A percentile compares a stretch with the other conserved stretches of the same genome.
Evolutionary conservation across 2,888 invertebrate genomes (phyloP).

Genomic region (Mesorhabditis sp.): DNA sequence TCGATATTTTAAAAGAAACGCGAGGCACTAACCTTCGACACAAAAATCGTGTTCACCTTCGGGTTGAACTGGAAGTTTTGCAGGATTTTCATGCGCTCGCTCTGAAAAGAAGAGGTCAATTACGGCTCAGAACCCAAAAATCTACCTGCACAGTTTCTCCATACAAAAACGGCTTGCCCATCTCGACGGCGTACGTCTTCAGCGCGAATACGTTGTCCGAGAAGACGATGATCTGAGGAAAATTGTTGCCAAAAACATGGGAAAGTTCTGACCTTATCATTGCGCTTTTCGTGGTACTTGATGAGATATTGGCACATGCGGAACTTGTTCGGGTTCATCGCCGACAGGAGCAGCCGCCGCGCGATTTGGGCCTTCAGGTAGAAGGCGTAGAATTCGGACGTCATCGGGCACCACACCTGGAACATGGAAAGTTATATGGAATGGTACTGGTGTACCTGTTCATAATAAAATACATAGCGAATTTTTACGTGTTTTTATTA

Average conservation of each 20-base stretch:
- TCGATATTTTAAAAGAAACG: not conserved
- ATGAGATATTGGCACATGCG: conserved; percentile 92
- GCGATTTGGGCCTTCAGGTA: conserved; percentile 82
- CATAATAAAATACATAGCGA: too few relatives aligned
- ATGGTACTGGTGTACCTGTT: too few relatives aligned
- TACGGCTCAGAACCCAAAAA: not conserved
- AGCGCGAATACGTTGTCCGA: conserved; percentile 98
- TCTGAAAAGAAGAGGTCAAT: conserved; percentile 63
- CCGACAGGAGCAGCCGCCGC: conserved; percentile 86
- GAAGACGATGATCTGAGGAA: conserved; percentile 81
- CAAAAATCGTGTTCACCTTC: conserved; percentile 97
- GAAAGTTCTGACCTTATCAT: conserved; percentile 71
- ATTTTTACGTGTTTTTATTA: too few relatives aligned
- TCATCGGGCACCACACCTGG: conserved; percentile 92
- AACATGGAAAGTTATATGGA: conserved; percentile 16
- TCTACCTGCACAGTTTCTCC: conserved; percentile 80
- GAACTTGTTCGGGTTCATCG: conserved; percentile 98
- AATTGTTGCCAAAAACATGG: not conserved
- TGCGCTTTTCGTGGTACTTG: conserved; percentile 83
- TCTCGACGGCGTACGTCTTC: conserved; percentile 90
- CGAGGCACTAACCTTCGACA: conserved; percentile 75
- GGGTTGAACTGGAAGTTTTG: conserved; percentile 98
- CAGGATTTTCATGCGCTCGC: conserved; percentile 90
- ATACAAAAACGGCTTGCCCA: conserved; percentile 97
- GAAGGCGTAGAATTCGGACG: conserved; percentile 95